Percentiles rank a stretch among this genome's conserved stretches.
Conservation (phyloP, 1,140 invertebrate genomes). For the Babylonia areolata region DNA sequence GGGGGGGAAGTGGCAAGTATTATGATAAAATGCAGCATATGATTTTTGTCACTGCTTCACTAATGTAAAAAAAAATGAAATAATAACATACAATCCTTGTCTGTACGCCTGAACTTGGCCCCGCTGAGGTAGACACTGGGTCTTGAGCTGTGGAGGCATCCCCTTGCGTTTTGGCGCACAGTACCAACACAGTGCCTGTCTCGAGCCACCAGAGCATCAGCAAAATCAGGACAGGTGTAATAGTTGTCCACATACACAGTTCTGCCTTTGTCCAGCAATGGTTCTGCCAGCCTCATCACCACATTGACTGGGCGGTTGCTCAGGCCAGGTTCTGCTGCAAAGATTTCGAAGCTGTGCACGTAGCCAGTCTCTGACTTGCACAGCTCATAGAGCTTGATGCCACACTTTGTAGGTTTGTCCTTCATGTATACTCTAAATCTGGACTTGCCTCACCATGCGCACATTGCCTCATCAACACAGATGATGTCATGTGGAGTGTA, state of each 20-base stretch:
- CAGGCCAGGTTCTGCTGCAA: not conserved
- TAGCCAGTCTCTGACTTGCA: not conserved
- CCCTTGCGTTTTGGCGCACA: not conserved
- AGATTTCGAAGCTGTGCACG: not conserved
- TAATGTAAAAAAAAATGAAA: too few relatives aligned
- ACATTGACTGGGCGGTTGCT: not conserved
- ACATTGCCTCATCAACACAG: not conserved
- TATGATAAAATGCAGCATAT: too few relatives aligned
- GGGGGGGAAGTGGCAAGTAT: too few relatives aligned
- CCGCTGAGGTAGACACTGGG: too few relatives aligned
- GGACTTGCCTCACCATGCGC: not conserved
- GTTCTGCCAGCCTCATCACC: not conserved
- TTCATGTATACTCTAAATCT: constrained; percentile 12
- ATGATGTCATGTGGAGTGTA: not conserved
- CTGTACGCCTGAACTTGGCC: too few relatives aligned
- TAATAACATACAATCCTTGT: too few relatives aligned
- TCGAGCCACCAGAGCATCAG: not conserved
- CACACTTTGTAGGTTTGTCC: constrained; percentile 26
- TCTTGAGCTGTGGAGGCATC: too few relatives aligned
- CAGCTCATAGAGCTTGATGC: constrained; percentile 14
- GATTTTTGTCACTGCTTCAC: too few relatives aligned
- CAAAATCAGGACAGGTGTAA: not conserved
- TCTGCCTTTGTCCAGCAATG: not conserved
- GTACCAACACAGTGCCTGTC: not conserved
- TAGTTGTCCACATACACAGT: not conserved